Percentiles rank a stretch among this genome's conserved stretches.
Conservation (phyloP, 2,113 vertebrate genomes). For the Jacana jacana region DNA sequence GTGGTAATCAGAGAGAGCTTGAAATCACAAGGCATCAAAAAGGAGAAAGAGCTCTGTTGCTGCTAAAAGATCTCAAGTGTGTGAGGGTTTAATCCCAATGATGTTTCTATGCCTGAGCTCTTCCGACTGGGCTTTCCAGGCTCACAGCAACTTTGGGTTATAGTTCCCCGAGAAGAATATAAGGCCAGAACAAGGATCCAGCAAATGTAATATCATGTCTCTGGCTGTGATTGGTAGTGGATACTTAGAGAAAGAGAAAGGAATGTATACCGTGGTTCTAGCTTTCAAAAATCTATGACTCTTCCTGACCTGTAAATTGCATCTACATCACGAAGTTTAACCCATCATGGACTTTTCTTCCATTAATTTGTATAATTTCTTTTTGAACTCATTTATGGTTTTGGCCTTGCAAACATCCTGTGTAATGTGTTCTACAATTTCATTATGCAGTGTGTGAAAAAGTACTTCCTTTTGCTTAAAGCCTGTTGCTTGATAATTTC, state of each 20-base stretch:
- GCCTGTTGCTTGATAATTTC: conserved; percentile 41
- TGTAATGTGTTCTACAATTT: conserved; percentile 52
- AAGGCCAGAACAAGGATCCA: neutral
- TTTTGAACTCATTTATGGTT: conserved; percentile 35
- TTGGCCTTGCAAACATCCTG: conserved; percentile 39
- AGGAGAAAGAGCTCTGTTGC: neutral
- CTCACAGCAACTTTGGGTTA: neutral
- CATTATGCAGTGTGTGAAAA: conserved; percentile 60
- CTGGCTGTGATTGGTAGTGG: neutral
- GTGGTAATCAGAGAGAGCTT: neutral
- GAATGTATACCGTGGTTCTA: neutral
- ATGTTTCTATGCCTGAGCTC: neutral
- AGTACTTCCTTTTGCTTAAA: conserved; percentile 56
- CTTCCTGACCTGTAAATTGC: neutral
- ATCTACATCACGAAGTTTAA: conserved; percentile 9
- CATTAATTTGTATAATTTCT: conserved; percentile 45
- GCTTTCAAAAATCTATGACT: neutral
- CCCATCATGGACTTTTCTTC: neutral
- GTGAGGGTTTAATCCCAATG: neutral
- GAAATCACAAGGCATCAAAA: neutral
- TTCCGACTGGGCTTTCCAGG: neutral
- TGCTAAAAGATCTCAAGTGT: neutral
- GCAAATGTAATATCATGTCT: neutral
- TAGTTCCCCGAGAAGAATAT: neutral
- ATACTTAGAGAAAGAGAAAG: neutral